Base-by-base conservation (phyloP, 2,888 invertebrate species). In the Ephialtes manifestator region DNA sequence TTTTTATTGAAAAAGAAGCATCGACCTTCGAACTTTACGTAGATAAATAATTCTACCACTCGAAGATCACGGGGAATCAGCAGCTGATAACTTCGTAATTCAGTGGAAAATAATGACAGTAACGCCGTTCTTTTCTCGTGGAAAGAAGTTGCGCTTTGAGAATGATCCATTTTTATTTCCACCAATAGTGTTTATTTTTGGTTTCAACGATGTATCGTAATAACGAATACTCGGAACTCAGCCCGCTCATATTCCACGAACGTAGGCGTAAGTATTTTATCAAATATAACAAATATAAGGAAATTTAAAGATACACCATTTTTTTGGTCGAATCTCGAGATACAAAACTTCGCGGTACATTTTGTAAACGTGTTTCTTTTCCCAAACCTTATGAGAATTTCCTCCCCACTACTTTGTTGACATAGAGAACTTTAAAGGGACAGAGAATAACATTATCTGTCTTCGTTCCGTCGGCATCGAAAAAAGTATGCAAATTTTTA, bases 21-120 rank as follows among this genome's bases (percentile, higher is more conserved):
- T 39, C 60, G 74, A 81, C 55, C 81, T 81, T 81, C 68, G 81
- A 81, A 74, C 81, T 68, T 75, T 46, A 18, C 13, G 28, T n/a
- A 46, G 72, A 80, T 80, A 74, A 80, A 39, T 4, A 24, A 24
- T 55, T 55, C 24, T 48, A 43, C 18, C 53, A 43, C 63, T 13
- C 43, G 35, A 79, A 28, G 63, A 43, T 10, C 20, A 43, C 48
- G 2, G 51, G 18, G 39, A 70, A 60, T n/a, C 8, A 70, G 31
- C 35, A 18, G 28, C 72, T 53, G 80, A 80, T 65, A 31, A 80
- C 51, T 55, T 24, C 43, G 24, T 13, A 11, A 65, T 10, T n/a
- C 65, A 31, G 24, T 65, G 4, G 20, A 31, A 65, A 80, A 72
- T 24, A 35, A 46, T 65, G 31, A 35, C 39, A 39, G 15, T 43